Percentiles rank a stretch among this genome's conserved stretches.
phyloP scores from a whole-genome alignment of 1,140 invertebrate genomes.

The Bombus ignitus region DNA sequence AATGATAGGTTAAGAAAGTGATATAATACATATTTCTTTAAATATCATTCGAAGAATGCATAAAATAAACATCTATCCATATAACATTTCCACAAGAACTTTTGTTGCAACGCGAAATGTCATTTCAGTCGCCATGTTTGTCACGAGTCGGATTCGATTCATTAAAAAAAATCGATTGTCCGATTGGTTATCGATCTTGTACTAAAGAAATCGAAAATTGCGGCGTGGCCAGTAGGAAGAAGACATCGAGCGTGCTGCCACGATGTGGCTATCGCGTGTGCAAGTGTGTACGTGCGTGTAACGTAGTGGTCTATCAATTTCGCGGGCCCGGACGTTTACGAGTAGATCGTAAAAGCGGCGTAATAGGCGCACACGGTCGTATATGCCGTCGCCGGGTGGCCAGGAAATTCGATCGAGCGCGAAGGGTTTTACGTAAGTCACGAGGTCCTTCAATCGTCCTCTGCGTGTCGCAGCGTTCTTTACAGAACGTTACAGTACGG shows the following conservation, averaged over 20 bases:
- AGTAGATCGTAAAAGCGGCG: conserved; percentile 74
- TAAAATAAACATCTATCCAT: neutral
- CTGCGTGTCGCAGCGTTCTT: conserved; percentile 1
- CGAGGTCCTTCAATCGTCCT: conserved; percentile 57
- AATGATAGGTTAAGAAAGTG: too few relatives aligned
- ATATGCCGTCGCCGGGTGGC: conserved; percentile 44
- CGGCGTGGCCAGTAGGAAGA: conserved; percentile 7
- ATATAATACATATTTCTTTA: neutral
- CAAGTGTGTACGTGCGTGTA: conserved; percentile 39
- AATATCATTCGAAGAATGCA: neutral
- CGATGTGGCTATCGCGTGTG: neutral
- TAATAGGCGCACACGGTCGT: conserved; percentile 59
- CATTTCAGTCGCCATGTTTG: neutral
- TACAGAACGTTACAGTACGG: neutral
- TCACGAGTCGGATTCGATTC: neutral
- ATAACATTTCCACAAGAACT: neutral
- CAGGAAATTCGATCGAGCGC: conserved; percentile 72
- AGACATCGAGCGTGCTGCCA: conserved; percentile 22
- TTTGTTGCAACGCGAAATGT: neutral
- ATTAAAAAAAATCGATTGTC: neutral
- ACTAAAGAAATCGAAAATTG: conserved; percentile 1
- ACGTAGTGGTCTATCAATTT: conserved; percentile 77
- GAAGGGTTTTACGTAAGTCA: conserved; percentile 68
- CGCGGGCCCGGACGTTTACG: conserved; percentile 74
- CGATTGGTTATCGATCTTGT: neutral